Evolutionary conservation across 2,888 invertebrate species (phyloP).

Genomic region (Calephelis perditalis): DNA sequence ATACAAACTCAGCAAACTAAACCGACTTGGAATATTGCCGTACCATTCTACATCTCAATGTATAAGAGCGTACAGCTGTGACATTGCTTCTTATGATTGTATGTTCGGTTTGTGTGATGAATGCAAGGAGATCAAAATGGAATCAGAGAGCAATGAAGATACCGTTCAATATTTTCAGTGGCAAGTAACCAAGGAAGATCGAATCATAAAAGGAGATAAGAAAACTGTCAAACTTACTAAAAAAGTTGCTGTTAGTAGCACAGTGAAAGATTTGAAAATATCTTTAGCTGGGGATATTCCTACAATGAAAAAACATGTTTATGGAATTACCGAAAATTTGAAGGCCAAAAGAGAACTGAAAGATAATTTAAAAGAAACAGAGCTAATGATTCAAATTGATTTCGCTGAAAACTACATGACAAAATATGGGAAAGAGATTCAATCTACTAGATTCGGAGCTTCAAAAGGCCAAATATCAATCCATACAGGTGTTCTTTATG

Average conservation of each 20-base stretch:
- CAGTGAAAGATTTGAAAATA: neutral
- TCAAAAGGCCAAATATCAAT: neutral
- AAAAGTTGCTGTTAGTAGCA: neutral
- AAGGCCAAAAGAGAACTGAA: neutral
- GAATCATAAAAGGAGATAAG: neutral
- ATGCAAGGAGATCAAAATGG: neutral
- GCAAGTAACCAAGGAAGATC: neutral
- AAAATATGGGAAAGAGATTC: neutral
- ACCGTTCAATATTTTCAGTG: neutral
- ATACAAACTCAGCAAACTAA: neutral
- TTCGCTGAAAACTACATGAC: neutral
- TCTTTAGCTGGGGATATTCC: neutral
- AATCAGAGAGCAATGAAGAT: neutral
- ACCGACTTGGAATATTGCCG: neutral
- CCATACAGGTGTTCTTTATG: neutral
- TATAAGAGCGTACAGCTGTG: neutral
- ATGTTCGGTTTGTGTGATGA: neutral
- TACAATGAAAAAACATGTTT: neutral
- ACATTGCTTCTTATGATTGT: neutral
- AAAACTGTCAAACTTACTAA: neutral
- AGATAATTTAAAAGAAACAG: neutral
- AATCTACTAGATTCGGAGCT: neutral
- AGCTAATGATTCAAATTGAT: neutral
- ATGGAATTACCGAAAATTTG: neutral
- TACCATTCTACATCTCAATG: neutral